These are phyloP conservation scores for Drosophila melanica DNA, from an alignment of 1,140 invertebrate species.

Conservation along the genomic window DNA sequence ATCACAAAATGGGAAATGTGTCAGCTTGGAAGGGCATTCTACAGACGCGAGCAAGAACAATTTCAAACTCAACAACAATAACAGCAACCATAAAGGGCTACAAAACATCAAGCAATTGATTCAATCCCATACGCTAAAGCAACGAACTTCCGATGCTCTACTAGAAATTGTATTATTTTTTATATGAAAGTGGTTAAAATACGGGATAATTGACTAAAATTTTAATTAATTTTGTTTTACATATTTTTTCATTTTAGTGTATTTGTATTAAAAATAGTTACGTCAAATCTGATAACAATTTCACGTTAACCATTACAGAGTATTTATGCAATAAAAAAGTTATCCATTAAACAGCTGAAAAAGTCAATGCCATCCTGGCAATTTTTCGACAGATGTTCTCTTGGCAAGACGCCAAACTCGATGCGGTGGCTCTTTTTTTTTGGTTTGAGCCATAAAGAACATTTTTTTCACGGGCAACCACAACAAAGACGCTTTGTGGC, in stretches of 20 bases:
- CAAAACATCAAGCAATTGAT: slow-evolving; percentile 19
- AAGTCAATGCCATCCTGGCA: slow-evolving; percentile 18
- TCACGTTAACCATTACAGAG: not conserved
- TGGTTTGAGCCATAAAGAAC: not conserved
- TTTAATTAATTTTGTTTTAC: no score
- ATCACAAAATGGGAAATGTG: slow-evolving; percentile 51
- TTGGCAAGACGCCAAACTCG: not conserved
- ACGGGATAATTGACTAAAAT: no score
- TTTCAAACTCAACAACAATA: slow-evolving; percentile 18
- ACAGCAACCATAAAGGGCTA: slow-evolving; percentile 10
- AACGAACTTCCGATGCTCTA: slow-evolving; percentile 21
- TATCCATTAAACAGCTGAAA: not conserved
- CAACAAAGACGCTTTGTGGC: slow-evolving; percentile 40
- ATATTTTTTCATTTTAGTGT: no score
- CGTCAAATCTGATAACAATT: not conserved
- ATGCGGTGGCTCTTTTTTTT: slow-evolving; percentile 24
- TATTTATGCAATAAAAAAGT: not conserved
- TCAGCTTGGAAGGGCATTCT: slow-evolving; percentile 43
- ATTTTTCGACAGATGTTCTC: slow-evolving; percentile 23
- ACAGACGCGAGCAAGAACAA: slow-evolving; percentile 2
- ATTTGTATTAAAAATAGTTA: no score
- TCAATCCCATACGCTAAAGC: slow-evolving; percentile 3
- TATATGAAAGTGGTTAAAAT: no score
- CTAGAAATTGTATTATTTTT: no score
- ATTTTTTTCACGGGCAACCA: slow-evolving; percentile 32